phyloP scores from a whole-genome alignment of 53 echinoderm and acorn worm species.

The Mesocentrotus franciscanus region DNA sequence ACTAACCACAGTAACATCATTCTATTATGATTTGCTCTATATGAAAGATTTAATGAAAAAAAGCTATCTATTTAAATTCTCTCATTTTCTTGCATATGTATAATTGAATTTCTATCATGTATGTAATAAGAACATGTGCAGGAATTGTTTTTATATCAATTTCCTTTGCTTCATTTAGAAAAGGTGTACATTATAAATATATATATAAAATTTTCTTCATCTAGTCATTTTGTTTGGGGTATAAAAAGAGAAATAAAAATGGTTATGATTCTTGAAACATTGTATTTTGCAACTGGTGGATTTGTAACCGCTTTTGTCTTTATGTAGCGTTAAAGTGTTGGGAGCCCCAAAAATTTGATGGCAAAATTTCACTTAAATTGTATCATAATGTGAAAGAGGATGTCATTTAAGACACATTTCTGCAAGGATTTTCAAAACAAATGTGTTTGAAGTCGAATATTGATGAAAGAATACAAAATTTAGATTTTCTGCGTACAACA shows the following conservation, averaged over 20 bases:
- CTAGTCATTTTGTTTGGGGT: slow-evolving; percentile 58
- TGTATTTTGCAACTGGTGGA: not conserved
- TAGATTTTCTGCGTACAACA: too few relatives aligned
- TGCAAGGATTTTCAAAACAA: too few relatives aligned
- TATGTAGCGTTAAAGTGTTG: not conserved
- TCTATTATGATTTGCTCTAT: slow-evolving; percentile 48
- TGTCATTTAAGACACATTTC: too few relatives aligned
- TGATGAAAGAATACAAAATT: too few relatives aligned
- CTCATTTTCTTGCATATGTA: slow-evolving; percentile 58
- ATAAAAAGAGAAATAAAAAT: slow-evolving; percentile 53
- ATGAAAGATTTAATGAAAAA: slow-evolving; percentile 56
- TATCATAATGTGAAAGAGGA: too few relatives aligned
- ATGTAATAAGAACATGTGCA: slow-evolving; percentile 59
- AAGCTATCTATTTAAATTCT: slow-evolving; percentile 50
- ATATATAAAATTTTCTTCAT: slow-evolving; percentile 60
- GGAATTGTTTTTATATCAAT: slow-evolving; percentile 48
- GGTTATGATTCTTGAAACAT: slow-evolving; percentile 55
- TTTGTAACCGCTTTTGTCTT: not conserved
- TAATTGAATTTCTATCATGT: slow-evolving; percentile 61
- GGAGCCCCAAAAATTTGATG: too few relatives aligned
- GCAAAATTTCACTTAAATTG: too few relatives aligned
- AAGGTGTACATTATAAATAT: slow-evolving; percentile 68
- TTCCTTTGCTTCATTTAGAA: slow-evolving; percentile 65
- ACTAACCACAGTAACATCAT: slow-evolving; percentile 36
- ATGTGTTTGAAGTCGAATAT: too few relatives aligned